These are phyloP conservation scores for Drepanosiphum platanoidis DNA, from an alignment of 2,888 invertebrate species.

Conservation along the genomic window DNA sequence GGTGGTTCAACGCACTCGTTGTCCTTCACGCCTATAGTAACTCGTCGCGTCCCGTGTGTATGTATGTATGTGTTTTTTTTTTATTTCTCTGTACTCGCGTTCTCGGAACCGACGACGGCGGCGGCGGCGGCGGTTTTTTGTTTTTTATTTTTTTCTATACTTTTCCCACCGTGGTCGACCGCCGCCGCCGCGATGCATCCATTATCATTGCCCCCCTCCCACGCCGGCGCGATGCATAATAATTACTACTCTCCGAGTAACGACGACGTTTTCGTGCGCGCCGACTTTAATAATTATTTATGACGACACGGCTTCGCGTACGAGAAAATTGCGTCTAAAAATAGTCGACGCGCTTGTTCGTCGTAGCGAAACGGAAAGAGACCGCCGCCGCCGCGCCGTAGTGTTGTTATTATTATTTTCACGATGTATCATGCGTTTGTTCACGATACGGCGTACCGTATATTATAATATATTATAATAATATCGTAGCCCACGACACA, in stretches of 20 bases:
- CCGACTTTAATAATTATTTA: too few species aligned
- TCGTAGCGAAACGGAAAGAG: neutral
- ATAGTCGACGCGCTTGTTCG: too few species aligned
- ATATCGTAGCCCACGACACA: neutral
- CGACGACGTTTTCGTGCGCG: too few species aligned
- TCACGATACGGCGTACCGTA: neutral
- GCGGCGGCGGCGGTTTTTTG: too few species aligned
- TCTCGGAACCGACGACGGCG: conserved; percentile 47
- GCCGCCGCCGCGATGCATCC: conserved; percentile 1
- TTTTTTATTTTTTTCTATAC: conserved; percentile 8
- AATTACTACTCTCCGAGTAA: neutral
- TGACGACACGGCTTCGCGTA: neutral
- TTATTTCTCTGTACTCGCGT: neutral
- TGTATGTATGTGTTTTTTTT: too few species aligned
- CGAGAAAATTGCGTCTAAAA: conserved; percentile 2
- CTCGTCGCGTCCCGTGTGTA: conserved; percentile 8
- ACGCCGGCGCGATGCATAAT: conserved; percentile 1
- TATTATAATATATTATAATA: conserved; percentile 10
- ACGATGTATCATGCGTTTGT: neutral
- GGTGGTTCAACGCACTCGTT: conserved; percentile 55
- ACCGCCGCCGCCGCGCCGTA: too few species aligned
- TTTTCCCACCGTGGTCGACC: neutral
- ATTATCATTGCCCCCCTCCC: neutral
- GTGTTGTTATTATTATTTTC: too few species aligned
- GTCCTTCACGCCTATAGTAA: conserved; percentile 51